Evolutionary conservation across 1,140 invertebrate species (phyloP), one percentile per base, ranked within the genome.

Genomic region (Asbolus verrucosus): DNA sequence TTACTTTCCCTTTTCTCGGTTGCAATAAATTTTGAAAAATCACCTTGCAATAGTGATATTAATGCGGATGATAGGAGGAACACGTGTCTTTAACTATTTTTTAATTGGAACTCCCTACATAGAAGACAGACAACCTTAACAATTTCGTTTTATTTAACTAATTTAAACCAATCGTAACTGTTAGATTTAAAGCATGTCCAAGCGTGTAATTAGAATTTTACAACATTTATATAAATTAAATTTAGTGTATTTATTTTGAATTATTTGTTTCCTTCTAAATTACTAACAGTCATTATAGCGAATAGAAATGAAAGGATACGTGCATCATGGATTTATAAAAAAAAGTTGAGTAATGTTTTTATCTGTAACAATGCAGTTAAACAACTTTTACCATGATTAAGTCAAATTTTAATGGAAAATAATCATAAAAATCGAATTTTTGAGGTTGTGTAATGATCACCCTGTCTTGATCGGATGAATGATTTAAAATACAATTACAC

Each of bases 221-320:
- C 33, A 67, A 15, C 21, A 50, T 50, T 18, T 50, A 50, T 50
- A 50, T 50, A n/a, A 18, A 50, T 50, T 18, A 18, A 54, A 6
- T 54, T 14, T 54, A 5, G 9, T 54, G 46, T 18, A 18, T 15
- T 2, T 19, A 41, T 41, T 1, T 8, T 41, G 4, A 14, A 8
- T 41, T 15, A 13, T 8, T 41, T 3, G 13, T 15, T 15, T 16
- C 6, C 39, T 14, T 14, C 11, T 2, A 5, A 14, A 41, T 11
- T 16, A 41, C 15, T 14, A 14, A 41, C 11, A 41, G 16, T 15
- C 8, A 14, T 41, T 41, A 8, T 14, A 41, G 6, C 15, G 21
- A 46, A 46, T 46, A 30, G 41, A 46, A 46, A 46, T 15, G 41
- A 46, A 18, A 43, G n/a, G n/a, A n/a, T 18, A 19, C 41, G 41